Conservation (phyloP, 2,797 vertebrate genomes). For the Tenualosa thibaudeaui region DNA sequence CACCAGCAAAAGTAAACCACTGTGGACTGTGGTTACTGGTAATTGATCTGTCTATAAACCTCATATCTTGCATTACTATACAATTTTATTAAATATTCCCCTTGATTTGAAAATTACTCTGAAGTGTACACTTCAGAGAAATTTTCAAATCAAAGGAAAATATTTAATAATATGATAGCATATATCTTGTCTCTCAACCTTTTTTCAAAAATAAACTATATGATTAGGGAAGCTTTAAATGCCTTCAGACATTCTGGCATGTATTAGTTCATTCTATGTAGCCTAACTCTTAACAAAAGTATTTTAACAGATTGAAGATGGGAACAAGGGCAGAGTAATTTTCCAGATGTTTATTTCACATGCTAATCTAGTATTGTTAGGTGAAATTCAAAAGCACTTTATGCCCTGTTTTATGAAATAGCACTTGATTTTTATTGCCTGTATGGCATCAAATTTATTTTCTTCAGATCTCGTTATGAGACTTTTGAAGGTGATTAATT, state of each 20-base stretch:
- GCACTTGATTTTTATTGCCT: conserved; percentile 40
- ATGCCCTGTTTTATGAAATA: conserved; percentile 13
- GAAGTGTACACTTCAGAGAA: background rate
- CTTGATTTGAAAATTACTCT: background rate
- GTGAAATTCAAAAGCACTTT: background rate
- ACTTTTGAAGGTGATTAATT: conserved; percentile 51
- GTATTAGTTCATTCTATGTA: background rate
- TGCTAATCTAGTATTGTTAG: background rate
- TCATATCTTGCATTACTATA: background rate
- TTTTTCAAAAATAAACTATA: background rate
- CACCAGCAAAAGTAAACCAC: background rate
- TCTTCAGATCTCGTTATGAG: conserved; percentile 34
- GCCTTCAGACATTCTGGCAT: background rate
- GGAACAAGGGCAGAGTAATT: background rate
- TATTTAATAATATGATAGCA: background rate
- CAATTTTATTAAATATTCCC: background rate
- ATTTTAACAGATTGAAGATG: background rate
- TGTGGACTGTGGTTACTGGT: background rate
- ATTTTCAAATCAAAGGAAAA: too few relatives aligned
- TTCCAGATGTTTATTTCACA: background rate
- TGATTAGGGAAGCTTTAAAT: background rate
- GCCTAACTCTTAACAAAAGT: conserved; percentile 5
- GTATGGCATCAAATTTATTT: conserved; percentile 54
- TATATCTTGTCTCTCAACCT: background rate
- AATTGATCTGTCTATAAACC: background rate